These are phyloP conservation scores for Bambusicola thoracicus DNA, from an alignment of 2,113 vertebrate genomes.

Conservation along the genomic window DNA sequence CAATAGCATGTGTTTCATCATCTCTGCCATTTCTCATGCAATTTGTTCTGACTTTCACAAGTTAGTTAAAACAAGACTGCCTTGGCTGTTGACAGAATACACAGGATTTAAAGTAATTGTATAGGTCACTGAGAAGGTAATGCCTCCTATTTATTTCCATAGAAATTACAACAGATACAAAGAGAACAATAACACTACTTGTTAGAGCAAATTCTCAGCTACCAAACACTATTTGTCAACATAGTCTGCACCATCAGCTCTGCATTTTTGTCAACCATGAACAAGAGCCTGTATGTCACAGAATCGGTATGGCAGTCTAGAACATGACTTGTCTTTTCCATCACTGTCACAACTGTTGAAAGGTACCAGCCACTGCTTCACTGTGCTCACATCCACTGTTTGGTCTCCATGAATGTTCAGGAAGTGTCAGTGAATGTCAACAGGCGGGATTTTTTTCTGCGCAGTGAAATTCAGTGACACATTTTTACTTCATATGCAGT, in stretches of 20 bases:
- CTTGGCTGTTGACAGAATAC: not conserved
- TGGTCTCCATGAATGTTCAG: not conserved
- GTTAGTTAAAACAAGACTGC: not conserved
- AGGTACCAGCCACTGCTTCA: not conserved
- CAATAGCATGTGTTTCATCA: not conserved
- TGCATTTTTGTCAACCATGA: too few species aligned
- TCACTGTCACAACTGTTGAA: not conserved
- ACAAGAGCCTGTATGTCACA: too few species aligned
- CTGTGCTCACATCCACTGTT: not conserved
- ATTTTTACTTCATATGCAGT: not conserved
- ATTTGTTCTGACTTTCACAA: not conserved
- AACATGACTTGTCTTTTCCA: not conserved
- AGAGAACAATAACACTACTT: not conserved
- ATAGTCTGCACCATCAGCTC: too few species aligned
- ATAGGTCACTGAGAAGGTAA: not conserved
- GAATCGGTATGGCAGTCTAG: not conserved
- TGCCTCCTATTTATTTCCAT: not conserved
- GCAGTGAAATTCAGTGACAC: not conserved
- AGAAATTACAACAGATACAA: not conserved
- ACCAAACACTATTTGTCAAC: too few species aligned
- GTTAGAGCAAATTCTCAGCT: not conserved
- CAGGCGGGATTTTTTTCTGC: not conserved
- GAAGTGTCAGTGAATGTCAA: not conserved
- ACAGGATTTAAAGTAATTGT: not conserved
- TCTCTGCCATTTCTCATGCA: not conserved